Base-by-base conservation (phyloP, 1,140 invertebrate species). In the Carposina sasakii region DNA sequence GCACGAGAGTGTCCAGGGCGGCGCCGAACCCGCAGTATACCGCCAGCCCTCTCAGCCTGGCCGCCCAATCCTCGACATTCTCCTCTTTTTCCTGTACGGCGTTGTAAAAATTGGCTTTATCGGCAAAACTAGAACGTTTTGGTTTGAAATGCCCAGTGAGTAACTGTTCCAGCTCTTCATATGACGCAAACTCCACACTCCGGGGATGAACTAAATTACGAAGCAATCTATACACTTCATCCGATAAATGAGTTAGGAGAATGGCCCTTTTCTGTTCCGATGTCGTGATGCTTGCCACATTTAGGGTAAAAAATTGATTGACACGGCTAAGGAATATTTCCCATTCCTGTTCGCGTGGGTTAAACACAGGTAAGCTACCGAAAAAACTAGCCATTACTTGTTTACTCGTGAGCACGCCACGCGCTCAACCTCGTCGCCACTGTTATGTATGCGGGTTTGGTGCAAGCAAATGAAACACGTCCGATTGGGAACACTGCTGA, bases 121-220 rank as follows among this genome's bases (percentile, higher is more conserved):
- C 46, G 4, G 23, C 46, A 13, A 48, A 48, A 5, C 13, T 20
- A 28, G 5, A 40, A 22, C 17, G 2, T 16, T 39, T 40, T 12
- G 46, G 46, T 21, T 15, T 40, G 23, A 48, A 48, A 41, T 48
- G 46, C 2, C 16, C 16, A n/a, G 24, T 15, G 2, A 48, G 26
- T n/a, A 28, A 2, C 9, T 3, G 6, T 2, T 40, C 16, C 6
- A 48, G 21, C 4, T 26, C 46, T 2, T 28, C 23, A 16, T 40
- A 48, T 6, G 13, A 10, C 9, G 19, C 2, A 8, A 6, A 6
- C 13, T 40, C 46, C 15, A 48, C 2, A 8, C 40, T 30, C 22
- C 30, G 13, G 2, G 46, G 37, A 34, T 48, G 24, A 4, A 17
- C 34, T 19, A 28, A 16, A 15, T 48, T 41, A 6, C 46, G 15